These are phyloP conservation scores for Sericinus montela DNA, from an alignment of 2,888 invertebrate genomes.

Conservation along the genomic window DNA sequence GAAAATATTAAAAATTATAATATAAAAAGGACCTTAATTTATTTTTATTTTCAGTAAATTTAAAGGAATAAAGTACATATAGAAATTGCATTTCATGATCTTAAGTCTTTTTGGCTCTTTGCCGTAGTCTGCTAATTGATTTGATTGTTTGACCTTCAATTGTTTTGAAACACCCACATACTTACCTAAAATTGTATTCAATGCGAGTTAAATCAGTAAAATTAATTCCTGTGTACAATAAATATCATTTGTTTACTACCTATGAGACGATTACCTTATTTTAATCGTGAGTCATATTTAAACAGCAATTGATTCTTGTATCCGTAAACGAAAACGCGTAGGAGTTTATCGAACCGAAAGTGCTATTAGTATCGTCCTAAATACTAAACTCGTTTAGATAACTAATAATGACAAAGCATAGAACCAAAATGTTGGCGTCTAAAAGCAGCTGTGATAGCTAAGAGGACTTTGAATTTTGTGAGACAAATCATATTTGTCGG, in stretches of 20 bases:
- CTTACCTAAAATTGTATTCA: background rate
- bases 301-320: constrained; percentile 13
- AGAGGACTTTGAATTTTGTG: background rate
- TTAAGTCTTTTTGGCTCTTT: constrained; percentile 23
- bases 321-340: constrained; percentile 23
- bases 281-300: constrained; percentile 23
- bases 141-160: constrained; percentile 25
- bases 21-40: too few relatives aligned
- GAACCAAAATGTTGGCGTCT: constrained; percentile 5
- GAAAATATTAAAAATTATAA: too few relatives aligned
- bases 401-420: constrained; percentile 23
- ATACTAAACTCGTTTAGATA: constrained; percentile 35
- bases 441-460: constrained; percentile 15
- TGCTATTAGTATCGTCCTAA: constrained; percentile 33
- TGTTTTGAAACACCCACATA: constrained; percentile 13
- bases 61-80: background rate
- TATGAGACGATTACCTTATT: constrained; percentile 19
- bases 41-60: too few relatives aligned
- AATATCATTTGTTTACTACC: too few relatives aligned
- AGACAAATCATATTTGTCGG: constrained; percentile 4
- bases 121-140: constrained; percentile 17
- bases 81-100: constrained; percentile 11
- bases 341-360: constrained; percentile 26
- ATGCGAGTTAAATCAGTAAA: too few relatives aligned
- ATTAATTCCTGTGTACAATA: too few relatives aligned